phyloP scores from a whole-genome alignment of 2,888 invertebrate species.

The Abrostola tripartita region DNA sequence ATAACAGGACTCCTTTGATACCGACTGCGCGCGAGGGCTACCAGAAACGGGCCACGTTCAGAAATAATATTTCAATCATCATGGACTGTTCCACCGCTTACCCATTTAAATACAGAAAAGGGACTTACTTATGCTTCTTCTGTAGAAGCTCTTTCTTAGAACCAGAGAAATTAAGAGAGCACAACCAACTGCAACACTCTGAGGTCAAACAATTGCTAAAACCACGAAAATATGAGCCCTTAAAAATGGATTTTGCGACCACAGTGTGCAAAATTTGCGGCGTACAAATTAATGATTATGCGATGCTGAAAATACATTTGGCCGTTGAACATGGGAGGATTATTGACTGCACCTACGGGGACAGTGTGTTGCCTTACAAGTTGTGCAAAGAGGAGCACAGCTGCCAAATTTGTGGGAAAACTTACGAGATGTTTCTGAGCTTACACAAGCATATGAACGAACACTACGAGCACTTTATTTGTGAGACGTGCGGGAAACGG shows the following conservation, averaged over 20 bases:
- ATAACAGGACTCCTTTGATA: constrained; percentile 42
- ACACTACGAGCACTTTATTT: constrained; percentile 82
- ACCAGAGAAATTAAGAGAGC: constrained; percentile 79
- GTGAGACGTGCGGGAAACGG: constrained; percentile 83
- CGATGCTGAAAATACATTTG: constrained; percentile 73
- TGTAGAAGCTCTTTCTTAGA: constrained; percentile 80
- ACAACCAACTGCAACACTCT: constrained; percentile 71
- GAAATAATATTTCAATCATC: constrained; percentile 78
- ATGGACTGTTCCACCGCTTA: constrained; percentile 79
- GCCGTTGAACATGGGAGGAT: constrained; percentile 70
- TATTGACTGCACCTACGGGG: constrained; percentile 76
- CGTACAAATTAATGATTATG: constrained; percentile 68
- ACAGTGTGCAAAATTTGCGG: constrained; percentile 77
- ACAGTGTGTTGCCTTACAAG: constrained; percentile 81
- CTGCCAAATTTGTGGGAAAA: constrained; percentile 81
- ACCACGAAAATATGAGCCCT: constrained; percentile 80
- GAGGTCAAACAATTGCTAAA: constrained; percentile 70
- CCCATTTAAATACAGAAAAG: constrained; percentile 83
- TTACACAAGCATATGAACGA: constrained; percentile 85
- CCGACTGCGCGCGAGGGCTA: constrained; percentile 58
- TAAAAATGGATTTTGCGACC: constrained; percentile 81
- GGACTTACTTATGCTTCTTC: constrained; percentile 80
- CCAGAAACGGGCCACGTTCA: constrained; percentile 76
- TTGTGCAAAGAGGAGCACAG: constrained; percentile 77
- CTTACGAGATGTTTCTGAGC: constrained; percentile 82